Evolutionary conservation across 2,888 invertebrate genomes (phyloP).

Genomic region (Aspidapion aeneum): DNA sequence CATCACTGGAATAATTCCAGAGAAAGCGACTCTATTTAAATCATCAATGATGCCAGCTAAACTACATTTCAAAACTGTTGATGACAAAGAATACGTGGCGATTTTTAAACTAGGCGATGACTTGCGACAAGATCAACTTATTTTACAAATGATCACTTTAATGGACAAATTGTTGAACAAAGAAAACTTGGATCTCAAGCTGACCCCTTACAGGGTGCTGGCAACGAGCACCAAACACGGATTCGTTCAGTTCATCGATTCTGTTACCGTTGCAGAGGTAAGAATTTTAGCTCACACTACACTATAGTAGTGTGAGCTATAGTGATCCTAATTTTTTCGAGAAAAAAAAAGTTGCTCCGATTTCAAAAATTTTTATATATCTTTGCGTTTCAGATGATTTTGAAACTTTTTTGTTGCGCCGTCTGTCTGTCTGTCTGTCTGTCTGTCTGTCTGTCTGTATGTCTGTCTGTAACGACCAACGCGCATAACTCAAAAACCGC

Average conservation of each 20-base stretch:
- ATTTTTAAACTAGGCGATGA: constrained; percentile 99
- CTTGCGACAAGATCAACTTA: constrained; percentile 93
- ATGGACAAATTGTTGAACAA: constrained; percentile 94
- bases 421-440: too few species aligned
- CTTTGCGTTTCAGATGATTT: too few species aligned
- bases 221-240: constrained; percentile 96
- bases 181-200: constrained; percentile 93
- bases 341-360: too few species aligned
- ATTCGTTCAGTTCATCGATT: constrained; percentile 94
- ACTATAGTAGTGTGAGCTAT: too few species aligned
- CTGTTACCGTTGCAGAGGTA: constrained; percentile 89
- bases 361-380: too few species aligned
- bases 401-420: too few species aligned
- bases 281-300: constrained; percentile 15
- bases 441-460: too few species aligned
- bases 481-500: too few species aligned
- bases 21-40: constrained; percentile 91
- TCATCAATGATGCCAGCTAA: constrained; percentile 94
- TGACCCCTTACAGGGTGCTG: constrained; percentile 93
- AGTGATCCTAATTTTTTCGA: too few species aligned
- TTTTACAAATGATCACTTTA: constrained; percentile 95
- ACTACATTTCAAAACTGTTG: constrained; percentile 81
- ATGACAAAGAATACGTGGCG: constrained; percentile 83
- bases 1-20: constrained; percentile 84
- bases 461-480: too few species aligned